Percentiles rank a stretch among this genome's conserved stretches.
phyloP scores from a whole-genome alignment of 2,113 vertebrate species.

The Sterna hirundo region DNA sequence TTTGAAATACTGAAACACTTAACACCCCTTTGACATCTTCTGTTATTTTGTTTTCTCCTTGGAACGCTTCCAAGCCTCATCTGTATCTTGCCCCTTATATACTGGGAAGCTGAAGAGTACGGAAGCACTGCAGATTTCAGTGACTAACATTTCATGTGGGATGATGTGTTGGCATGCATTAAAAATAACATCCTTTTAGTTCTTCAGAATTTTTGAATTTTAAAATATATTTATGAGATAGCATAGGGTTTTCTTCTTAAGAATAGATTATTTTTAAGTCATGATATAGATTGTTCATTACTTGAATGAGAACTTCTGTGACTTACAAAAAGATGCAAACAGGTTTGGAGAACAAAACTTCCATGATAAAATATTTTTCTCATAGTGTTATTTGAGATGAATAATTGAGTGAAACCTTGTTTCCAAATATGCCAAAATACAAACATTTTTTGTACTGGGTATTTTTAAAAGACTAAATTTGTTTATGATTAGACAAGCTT shows the following conservation, averaged over 20 bases:
- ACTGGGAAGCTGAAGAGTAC: not conserved
- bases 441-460: not conserved
- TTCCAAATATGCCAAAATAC: not conserved
- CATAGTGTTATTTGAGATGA: not conserved
- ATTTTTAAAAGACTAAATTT: not conserved
- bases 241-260: not conserved
- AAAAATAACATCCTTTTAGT: constrained; percentile 38
- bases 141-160: constrained; percentile 36
- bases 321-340: not conserved
- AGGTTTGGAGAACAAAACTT: not conserved
- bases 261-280: not conserved
- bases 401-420: not conserved
- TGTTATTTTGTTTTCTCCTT: not conserved
- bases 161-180: constrained; percentile 36
- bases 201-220: not conserved
- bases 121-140: not conserved
- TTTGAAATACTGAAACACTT: not conserved
- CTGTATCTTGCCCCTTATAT: constrained; percentile 9
- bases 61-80: not conserved
- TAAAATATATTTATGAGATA: not conserved
- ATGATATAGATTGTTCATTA: not conserved
- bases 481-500: not conserved
- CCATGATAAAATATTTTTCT: not conserved
- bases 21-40: not conserved
- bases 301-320: not conserved